Conservation (phyloP, 2,113 vertebrate genomes). For the Nesogale talazaci region DNA sequence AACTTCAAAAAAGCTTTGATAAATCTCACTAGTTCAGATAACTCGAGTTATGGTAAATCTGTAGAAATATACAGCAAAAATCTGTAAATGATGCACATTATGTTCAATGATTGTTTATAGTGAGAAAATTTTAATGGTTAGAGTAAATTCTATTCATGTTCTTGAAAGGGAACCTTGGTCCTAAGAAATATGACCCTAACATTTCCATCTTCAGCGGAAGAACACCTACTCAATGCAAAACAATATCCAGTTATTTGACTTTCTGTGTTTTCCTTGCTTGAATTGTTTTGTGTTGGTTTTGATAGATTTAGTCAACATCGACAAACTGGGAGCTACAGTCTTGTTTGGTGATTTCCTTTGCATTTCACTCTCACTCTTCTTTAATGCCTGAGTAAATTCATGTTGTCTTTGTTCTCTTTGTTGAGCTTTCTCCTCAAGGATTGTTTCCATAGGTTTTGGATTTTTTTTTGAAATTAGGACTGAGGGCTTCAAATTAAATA, state of each 20-base stretch:
- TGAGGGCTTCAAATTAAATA: conserved; percentile 97
- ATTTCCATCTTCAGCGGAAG: conserved; percentile 46
- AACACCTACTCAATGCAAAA: conserved; percentile 43
- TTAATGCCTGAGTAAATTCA: too few species aligned
- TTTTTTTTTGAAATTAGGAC: conserved; percentile 95
- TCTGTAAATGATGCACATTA: neutral
- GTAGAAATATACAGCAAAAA: conserved; percentile 18
- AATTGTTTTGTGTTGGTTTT: conserved; percentile 95
- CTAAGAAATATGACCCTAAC: neutral
- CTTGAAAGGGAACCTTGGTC: too few species aligned
- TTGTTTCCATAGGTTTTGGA: conserved; percentile 93
- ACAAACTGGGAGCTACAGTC: conserved; percentile 89
- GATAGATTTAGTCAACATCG: conserved; percentile 94
- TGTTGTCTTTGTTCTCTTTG: too few species aligned
- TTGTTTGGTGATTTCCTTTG: conserved; percentile 73
- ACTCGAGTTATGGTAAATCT: conserved; percentile 19
- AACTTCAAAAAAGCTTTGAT: conserved; percentile 33
- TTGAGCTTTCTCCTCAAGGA: too few species aligned
- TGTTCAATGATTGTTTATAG: too few species aligned
- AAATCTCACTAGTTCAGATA: neutral
- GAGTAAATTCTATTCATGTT: too few species aligned
- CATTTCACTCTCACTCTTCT: too few species aligned
- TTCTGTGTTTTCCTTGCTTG: conserved; percentile 95
- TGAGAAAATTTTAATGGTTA: too few species aligned
- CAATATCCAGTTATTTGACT: conserved; percentile 81